These are phyloP conservation scores for Actinernus sp. DNA, from an alignment of 92 coral and sea anemone genomes.

Conservation along the genomic window DNA sequence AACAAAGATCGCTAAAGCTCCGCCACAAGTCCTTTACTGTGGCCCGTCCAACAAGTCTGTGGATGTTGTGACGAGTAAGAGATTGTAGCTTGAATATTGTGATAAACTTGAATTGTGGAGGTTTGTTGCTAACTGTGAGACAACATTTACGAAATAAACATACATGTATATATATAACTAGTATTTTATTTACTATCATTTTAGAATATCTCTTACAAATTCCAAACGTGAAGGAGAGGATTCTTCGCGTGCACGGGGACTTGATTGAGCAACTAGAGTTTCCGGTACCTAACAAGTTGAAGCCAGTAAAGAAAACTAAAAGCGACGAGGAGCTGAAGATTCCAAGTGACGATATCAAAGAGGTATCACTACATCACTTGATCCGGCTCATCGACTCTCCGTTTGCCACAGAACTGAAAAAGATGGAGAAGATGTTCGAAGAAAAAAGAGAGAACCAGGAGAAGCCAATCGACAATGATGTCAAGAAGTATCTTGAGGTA, in stretches of 20 bases:
- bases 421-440: constrained; percentile 52
- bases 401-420: constrained; percentile 28
- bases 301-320: constrained; percentile 28
- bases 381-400: constrained; percentile 68
- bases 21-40: constrained; percentile 93
- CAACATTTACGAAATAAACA: too few species aligned
- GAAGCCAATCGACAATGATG: constrained; percentile 2
- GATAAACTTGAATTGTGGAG: not conserved
- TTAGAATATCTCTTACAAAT: constrained; percentile 78
- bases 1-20: constrained; percentile 33
- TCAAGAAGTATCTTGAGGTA: not conserved
- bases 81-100: not conserved
- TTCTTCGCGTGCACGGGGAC: constrained; percentile 84
- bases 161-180: too few species aligned
- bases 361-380: constrained; percentile 85
- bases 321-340: constrained; percentile 68
- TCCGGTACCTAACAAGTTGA: constrained; percentile 88
- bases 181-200: too few species aligned
- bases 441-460: constrained; percentile 20
- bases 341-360: constrained; percentile 57
- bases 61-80: constrained; percentile 92
- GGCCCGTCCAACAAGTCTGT: constrained; percentile 99
- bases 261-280: constrained; percentile 76
- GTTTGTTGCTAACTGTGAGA: too few species aligned
- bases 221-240: constrained; percentile 57